phyloP scores from a whole-genome alignment of 2,888 invertebrate genomes.

The Nemotelus pantherinus region DNA sequence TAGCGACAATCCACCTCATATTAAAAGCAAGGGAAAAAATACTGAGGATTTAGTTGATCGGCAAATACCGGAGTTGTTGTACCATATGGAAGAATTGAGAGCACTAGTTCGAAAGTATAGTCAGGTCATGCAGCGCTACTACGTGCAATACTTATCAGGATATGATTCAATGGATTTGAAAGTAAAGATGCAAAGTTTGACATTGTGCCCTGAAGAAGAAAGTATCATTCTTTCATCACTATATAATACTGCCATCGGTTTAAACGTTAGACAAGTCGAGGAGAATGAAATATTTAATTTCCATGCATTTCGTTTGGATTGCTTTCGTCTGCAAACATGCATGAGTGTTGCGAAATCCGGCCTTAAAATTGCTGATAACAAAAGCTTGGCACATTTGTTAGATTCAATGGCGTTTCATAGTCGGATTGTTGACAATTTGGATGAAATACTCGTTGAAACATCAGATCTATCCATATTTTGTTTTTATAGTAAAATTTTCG shows the following conservation, averaged over 20 bases:
- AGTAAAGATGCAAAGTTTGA: conserved; percentile 82
- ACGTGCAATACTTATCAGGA: conserved; percentile 95
- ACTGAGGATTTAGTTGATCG: conserved; percentile 95
- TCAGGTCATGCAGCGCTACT: conserved; percentile 96
- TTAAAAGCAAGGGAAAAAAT: conserved; percentile 85
- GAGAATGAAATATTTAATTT: conserved; percentile 97
- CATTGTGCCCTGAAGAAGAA: conserved; percentile 92
- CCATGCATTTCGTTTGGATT: conserved; percentile 92
- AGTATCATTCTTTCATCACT: conserved; percentile 92
- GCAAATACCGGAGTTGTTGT: conserved; percentile 94
- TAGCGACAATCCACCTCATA: conserved; percentile 91
- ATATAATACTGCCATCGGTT: conserved; percentile 85
- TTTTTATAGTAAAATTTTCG: conserved; percentile 96
- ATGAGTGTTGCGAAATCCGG: conserved; percentile 86
- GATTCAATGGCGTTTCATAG: conserved; percentile 97
- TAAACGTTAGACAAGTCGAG: conserved; percentile 94
- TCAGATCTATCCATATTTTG: conserved; percentile 98
- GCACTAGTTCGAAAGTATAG: conserved; percentile 95
- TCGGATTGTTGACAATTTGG: conserved; percentile 97
- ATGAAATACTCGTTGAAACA: conserved; percentile 95
- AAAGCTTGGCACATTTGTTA: conserved; percentile 88
- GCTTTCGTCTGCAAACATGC: conserved; percentile 96
- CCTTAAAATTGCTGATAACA: conserved; percentile 81
- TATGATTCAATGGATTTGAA: conserved; percentile 95
- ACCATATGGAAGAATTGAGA: conserved; percentile 97